Percentiles rank a stretch among this genome's conserved stretches.
These are phyloP conservation scores for Cactoblastis cactorum DNA, from an alignment of 2,888 invertebrate genomes.

Conservation along the genomic window DNA sequence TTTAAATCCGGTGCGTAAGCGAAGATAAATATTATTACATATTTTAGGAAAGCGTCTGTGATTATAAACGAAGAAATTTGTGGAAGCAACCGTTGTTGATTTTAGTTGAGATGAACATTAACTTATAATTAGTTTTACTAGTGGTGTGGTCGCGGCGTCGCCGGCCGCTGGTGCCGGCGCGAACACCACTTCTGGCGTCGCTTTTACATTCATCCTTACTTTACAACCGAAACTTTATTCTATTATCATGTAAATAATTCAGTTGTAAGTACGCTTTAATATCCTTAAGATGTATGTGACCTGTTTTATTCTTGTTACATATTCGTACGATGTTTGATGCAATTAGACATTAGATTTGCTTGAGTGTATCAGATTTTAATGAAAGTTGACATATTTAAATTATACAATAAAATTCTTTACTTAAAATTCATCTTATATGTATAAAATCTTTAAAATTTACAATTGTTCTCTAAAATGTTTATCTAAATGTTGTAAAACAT, in stretches of 20 bases:
- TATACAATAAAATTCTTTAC: constrained; percentile 37
- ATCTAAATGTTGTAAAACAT: constrained; percentile 59
- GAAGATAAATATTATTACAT: constrained; percentile 57
- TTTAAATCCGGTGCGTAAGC: constrained; percentile 60
- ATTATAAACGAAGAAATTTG: constrained; percentile 77
- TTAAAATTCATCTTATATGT: constrained; percentile 33
- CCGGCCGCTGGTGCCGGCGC: constrained; percentile 21
- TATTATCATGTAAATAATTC: constrained; percentile 25
- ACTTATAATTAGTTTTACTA: constrained; percentile 59
- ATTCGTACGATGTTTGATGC: constrained; percentile 22
- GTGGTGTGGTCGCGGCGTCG: constrained; percentile 21
- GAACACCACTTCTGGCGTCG: constrained; percentile 26
- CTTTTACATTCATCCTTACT: constrained; percentile 38
- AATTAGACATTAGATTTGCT: constrained; percentile 34
- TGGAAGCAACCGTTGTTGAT: constrained; percentile 64
- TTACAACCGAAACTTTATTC: constrained; percentile 24
- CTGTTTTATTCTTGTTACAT: constrained; percentile 28
- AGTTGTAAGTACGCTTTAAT: constrained; percentile 30
- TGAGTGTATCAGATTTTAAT: constrained; percentile 56
- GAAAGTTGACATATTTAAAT: constrained; percentile 53
- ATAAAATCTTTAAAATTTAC: constrained; percentile 45
- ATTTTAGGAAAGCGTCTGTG: constrained; percentile 79
- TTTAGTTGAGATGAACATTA: constrained; percentile 56
- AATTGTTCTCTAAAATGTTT: constrained; percentile 54
- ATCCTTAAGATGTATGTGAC: constrained; percentile 27